Base-by-base conservation (phyloP, 1,140 invertebrate species). In the Eurosta solidaginis region DNA sequence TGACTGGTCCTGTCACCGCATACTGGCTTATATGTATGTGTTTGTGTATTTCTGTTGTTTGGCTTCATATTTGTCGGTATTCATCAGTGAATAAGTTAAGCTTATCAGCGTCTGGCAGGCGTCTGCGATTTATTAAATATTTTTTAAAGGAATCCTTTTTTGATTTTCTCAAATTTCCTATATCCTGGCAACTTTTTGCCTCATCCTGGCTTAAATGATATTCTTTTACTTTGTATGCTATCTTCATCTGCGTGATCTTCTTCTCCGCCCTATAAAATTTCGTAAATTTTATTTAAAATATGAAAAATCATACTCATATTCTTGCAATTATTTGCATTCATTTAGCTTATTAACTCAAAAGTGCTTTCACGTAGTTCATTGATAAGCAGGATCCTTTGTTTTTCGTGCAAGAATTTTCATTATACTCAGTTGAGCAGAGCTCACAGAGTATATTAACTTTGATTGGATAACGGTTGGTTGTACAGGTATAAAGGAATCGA, bases 21-120 rank as follows among this genome's bases (percentile, higher is more conserved):
- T 17, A 25, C 20, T 5, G 29, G 27, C 22, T 27, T 54, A 10
- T 54, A 3, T 0, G 2, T 59, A 17, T 29, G 22, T 27, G 52
- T 27, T 27, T 20, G 52, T 33, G 12, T 52, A 20, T 27, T 25
- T 59, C 33, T 12, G 0, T 27, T 33, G n/a, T 68, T 68, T 68
- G 59, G 59, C 59, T 68, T 68, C 59, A 36, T 33, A 68, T 40
- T 68, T 68, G 59, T 68, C 59, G 59, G 59, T 20, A 22, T 68
- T 68, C 59, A 68, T 40, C n/a, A 68, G 33, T 33, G n/a, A 36
- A 22, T 68, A 68, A 17, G 29, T 68, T 68, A 33, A 68, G 40
- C 59, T 85, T 85, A 85, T 85, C 84, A 85, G 84, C 83, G 84
- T 85, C 84, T 85, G 84, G 82, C 84, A 85, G 84, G 79, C 83